Evolutionary conservation across 2,888 invertebrate genomes (phyloP).

Genomic region (Xanthorhoe spadicearia): DNA sequence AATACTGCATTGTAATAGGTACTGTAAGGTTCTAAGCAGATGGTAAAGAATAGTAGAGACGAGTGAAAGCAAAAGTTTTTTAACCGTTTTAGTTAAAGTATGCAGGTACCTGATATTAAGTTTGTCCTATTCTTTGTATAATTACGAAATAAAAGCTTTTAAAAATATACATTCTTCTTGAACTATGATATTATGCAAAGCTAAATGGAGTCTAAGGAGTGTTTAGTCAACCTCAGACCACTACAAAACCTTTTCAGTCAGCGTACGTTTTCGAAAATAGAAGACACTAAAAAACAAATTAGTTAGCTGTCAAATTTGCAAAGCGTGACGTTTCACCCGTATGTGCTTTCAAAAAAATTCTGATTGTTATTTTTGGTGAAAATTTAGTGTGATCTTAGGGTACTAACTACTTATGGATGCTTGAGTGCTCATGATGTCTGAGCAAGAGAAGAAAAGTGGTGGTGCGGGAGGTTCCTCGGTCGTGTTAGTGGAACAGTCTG

Average conservation of each 20-base stretch:
- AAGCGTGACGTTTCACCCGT: conserved; percentile 70
- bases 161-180: conserved; percentile 4
- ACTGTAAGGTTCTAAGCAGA: no score
- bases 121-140: no score
- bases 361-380: conserved; percentile 58
- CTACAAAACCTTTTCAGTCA: conserved; percentile 47
- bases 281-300: conserved; percentile 66
- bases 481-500: conserved; percentile 62
- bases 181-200: not conserved
- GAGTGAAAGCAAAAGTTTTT: no score
- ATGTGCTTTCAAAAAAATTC: conserved; percentile 66
- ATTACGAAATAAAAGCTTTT: no score
- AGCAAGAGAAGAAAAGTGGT: conserved; percentile 65
- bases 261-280: conserved; percentile 65
- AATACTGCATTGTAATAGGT: no score
- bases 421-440: conserved; percentile 67
- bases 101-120: no score
- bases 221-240: conserved; percentile 10
- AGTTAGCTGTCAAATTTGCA: conserved; percentile 71
- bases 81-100: no score
- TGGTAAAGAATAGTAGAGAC: no score
- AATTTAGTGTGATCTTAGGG: conserved; percentile 61
- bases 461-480: conserved; percentile 50
- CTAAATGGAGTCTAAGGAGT: no score
- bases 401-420: conserved; percentile 64